phyloP scores from a whole-genome alignment of 2,888 invertebrate genomes.

The Brachynemurus nebulosus region DNA sequence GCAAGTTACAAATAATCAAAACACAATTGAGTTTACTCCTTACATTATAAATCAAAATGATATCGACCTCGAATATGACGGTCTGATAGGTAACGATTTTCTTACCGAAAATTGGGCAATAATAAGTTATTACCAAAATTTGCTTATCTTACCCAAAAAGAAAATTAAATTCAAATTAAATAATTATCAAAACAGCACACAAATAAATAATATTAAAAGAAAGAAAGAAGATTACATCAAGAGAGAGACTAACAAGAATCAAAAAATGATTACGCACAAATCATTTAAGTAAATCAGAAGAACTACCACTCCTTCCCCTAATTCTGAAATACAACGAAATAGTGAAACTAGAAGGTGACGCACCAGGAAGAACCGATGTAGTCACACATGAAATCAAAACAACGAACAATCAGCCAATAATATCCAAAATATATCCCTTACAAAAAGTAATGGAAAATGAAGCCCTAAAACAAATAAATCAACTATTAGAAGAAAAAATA shows the following conservation, averaged over 20 bases:
- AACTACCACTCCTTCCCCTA: neutral
- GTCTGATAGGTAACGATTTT: neutral
- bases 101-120: neutral
- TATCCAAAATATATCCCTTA: neutral
- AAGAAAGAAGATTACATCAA: neutral
- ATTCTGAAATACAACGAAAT: neutral
- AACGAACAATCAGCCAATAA: neutral
- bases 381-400: conserved; percentile 1
- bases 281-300: neutral
- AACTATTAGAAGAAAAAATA: neutral
- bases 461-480: neutral
- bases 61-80: neutral
- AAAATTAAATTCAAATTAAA: too few relatives aligned
- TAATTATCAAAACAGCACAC: neutral
- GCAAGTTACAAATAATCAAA: neutral
- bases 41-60: neutral
- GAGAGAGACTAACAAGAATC: neutral
- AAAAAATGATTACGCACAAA: neutral
- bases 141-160: neutral
- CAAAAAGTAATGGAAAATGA: neutral
- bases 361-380: neutral
- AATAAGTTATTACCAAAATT: neutral
- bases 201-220: neutral
- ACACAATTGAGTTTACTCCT: neutral
- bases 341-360: neutral